Percentiles rank a stretch among this genome's conserved stretches.
phyloP scores from a whole-genome alignment of 2,888 invertebrate genomes.

The Norana najaformis region DNA sequence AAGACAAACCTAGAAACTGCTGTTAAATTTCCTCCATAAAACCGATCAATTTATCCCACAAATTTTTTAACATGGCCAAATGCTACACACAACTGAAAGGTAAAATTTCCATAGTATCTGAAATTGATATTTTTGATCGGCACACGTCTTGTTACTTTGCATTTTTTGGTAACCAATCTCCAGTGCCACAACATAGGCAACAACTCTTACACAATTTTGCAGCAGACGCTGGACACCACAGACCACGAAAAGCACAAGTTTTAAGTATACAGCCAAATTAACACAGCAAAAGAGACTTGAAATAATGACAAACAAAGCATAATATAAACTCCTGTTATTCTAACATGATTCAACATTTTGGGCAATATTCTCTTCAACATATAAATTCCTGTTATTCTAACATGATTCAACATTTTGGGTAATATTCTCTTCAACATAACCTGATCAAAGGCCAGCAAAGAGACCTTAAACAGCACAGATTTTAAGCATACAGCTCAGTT shows the following conservation, averaged over 20 bases:
- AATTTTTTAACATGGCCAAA: neutral
- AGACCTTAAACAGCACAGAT: neutral
- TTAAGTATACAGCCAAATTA: too few species aligned
- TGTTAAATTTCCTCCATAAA: neutral
- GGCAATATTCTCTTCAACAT: neutral
- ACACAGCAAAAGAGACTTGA: conserved; percentile 5
- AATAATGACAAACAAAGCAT: neutral
- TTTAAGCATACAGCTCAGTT: neutral
- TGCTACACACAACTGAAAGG: neutral
- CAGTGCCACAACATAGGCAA: neutral
- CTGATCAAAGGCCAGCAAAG: neutral
- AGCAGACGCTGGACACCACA: neutral
- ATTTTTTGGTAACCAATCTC: neutral
- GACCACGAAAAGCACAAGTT: neutral
- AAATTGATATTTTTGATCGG: too few species aligned
- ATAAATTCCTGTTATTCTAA: too few species aligned
- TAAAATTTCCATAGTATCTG: neutral
- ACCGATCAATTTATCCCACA: neutral
- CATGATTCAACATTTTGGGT: neutral
- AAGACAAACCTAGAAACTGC: neutral
- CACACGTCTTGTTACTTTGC: neutral
- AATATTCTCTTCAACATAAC: neutral
- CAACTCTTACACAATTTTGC: neutral
- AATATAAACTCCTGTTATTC: too few species aligned
- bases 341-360: neutral